Percentiles rank a stretch among this genome's conserved stretches.
Evolutionary conservation across 2,113 vertebrate species (phyloP).

Genomic region (Micronycteris hirsuta): DNA sequence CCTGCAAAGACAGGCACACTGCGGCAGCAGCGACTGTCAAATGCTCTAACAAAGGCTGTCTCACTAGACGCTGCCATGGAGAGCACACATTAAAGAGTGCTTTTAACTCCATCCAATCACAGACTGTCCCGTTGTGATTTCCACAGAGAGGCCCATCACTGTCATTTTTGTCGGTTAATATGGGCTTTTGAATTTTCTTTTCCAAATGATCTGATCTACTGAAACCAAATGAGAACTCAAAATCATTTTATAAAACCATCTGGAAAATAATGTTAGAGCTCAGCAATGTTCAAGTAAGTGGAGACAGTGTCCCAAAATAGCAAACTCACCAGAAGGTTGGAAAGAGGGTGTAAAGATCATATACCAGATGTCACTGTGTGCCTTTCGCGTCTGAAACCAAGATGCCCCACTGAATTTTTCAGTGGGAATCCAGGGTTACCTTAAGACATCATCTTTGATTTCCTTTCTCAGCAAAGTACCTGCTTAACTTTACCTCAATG

Average conservation of each 20-base stretch:
- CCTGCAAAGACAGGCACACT: background rate
- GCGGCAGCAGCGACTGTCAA: background rate
- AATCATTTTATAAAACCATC: slow-evolving; percentile 1
- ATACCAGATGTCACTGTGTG: background rate
- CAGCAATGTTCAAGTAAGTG: background rate
- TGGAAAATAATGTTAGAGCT: background rate
- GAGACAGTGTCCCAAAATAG: background rate
- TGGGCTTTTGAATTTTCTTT: background rate
- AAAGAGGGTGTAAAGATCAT: background rate
- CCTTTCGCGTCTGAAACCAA: background rate
- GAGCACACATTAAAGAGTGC: background rate
- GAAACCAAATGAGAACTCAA: background rate
- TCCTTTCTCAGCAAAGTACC: background rate
- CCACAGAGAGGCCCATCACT: background rate
- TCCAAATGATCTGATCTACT: slow-evolving; percentile 12
- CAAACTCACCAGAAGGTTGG: background rate
- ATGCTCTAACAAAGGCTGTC: background rate
- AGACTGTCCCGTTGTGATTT: background rate
- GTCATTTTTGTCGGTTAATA: background rate
- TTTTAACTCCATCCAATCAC: background rate
- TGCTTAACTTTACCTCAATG: background rate
- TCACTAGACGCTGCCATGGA: background rate
- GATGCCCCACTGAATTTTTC: background rate
- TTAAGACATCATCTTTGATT: background rate
- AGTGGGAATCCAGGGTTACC: background rate